Evolutionary conservation across 2,113 vertebrate species (phyloP).

Genomic region (Lophochroa leadbeateri): DNA sequence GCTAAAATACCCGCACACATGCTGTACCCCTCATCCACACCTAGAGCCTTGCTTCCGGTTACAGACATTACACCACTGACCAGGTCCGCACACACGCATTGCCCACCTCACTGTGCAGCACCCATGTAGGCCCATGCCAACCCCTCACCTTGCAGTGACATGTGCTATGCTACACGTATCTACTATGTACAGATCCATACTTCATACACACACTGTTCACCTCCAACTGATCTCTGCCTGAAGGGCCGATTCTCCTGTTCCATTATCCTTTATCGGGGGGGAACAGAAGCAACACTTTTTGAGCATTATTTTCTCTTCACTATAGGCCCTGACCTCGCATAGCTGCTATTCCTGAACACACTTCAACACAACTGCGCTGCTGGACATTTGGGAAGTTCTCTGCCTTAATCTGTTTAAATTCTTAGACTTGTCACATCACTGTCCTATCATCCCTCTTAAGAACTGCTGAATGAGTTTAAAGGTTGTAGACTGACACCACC

Average conservation of each 20-base stretch:
- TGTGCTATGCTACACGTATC: fast-evolving
- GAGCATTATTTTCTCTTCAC: not conserved
- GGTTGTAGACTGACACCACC: not conserved
- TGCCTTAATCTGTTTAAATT: not conserved
- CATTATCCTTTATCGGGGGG: not conserved
- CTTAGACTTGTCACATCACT: not conserved
- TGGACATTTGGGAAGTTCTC: not conserved
- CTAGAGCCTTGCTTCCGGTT: not conserved
- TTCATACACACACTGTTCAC: not conserved
- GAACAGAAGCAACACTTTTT: not conserved
- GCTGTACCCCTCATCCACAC: not conserved
- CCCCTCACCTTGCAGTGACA: not conserved
- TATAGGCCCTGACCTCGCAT: not conserved
- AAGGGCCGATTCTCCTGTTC: not conserved
- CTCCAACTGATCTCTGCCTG: not conserved
- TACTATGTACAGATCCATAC: not conserved
- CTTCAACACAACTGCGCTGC: not conserved
- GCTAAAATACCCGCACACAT: fast-evolving
- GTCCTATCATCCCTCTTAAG: not conserved
- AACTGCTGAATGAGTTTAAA: not conserved
- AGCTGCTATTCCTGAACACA: not conserved
- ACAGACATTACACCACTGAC: not conserved
- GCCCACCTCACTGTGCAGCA: not conserved
- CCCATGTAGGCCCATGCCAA: fast-evolving
- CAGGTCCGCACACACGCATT: not conserved